These are phyloP conservation scores for Hyles lineata DNA, from an alignment of 2,888 invertebrate genomes.

Conservation along the genomic window DNA sequence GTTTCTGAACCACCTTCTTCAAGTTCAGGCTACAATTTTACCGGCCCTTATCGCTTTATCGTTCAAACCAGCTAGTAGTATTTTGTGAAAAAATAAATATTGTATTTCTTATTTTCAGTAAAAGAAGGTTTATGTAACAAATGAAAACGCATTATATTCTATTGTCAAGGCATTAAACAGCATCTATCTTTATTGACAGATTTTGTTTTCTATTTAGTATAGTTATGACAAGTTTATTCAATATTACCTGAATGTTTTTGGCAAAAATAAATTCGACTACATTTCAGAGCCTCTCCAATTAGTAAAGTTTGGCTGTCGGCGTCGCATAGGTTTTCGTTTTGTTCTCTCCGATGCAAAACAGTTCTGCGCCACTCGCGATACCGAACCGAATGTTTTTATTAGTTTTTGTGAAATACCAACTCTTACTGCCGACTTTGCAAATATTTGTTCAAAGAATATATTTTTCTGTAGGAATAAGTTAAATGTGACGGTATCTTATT, in stretches of 20 bases:
- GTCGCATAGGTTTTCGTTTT: constrained; percentile 10
- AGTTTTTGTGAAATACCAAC: background rate
- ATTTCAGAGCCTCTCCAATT: constrained; percentile 8
- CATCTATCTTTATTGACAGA: too few relatives aligned
- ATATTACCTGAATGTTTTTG: background rate
- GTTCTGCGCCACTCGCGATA: constrained; percentile 4
- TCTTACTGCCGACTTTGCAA: background rate
- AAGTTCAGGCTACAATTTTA: too few relatives aligned
- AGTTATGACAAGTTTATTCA: background rate
- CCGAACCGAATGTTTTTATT: background rate
- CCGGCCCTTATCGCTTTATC: too few relatives aligned
- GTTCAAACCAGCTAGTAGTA: too few relatives aligned
- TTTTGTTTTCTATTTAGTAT: background rate
- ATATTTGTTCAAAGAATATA: background rate
- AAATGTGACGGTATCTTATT: too few relatives aligned
- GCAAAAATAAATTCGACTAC: background rate
- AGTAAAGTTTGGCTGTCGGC: constrained; percentile 9
- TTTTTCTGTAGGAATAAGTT: too few relatives aligned
- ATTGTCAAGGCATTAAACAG: too few relatives aligned
- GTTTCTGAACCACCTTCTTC: too few relatives aligned
- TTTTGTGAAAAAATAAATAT: too few relatives aligned
- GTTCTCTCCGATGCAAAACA: background rate
- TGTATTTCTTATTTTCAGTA: too few relatives aligned
- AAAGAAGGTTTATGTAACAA: too few relatives aligned
- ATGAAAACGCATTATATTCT: too few relatives aligned